Conservation (phyloP, 2,797 vertebrate genomes). For the Nothura maculosa region DNA sequence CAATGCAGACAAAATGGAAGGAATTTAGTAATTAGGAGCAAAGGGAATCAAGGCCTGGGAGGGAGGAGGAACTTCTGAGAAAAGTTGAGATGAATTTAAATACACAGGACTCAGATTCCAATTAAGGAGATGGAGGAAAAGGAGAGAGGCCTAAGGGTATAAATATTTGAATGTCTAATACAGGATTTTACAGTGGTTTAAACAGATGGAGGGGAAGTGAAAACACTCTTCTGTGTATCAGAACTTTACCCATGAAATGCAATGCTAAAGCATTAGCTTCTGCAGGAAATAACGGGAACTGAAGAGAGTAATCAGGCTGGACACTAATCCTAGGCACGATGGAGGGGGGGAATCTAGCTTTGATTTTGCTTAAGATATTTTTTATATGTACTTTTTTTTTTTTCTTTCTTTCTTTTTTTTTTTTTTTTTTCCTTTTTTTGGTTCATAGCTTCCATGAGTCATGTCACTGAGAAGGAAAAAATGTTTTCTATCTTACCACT, state of each 20-base stretch:
- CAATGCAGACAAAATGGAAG: neutral
- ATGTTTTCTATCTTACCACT: neutral
- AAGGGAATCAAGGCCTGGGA: neutral
- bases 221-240: neutral
- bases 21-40: neutral
- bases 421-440: neutral
- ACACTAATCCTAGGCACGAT: neutral
- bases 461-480: fast-evolving
- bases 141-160: neutral
- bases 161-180: neutral
- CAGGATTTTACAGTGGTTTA: neutral
- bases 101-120: neutral
- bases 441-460: neutral
- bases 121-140: neutral
- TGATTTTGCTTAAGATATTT: neutral
- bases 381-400: no score
- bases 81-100: neutral
- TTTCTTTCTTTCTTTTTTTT: no score
- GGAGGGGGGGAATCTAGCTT: neutral
- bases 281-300: neutral
- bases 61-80: neutral
- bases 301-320: neutral
- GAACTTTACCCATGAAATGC: neutral
- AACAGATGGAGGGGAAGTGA: neutral
- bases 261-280: neutral